Percentiles rank a stretch among this genome's conserved stretches.
Evolutionary conservation across 2,113 vertebrate species (phyloP).

Genomic region (Chauna torquata): DNA sequence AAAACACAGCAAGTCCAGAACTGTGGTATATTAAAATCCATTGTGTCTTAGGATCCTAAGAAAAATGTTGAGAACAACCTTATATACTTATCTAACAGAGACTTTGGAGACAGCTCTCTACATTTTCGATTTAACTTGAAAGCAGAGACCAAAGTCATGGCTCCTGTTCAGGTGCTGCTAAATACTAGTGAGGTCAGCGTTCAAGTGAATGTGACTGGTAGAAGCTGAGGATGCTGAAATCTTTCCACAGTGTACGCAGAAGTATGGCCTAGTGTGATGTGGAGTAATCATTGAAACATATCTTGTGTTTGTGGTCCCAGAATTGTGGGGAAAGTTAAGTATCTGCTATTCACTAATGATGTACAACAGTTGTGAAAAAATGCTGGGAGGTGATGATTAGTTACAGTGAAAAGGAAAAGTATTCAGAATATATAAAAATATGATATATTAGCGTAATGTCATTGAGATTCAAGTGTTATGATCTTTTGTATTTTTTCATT

Average conservation of each 20-base stretch:
- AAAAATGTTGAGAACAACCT: not conserved
- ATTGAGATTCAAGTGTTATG: not conserved
- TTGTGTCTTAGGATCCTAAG: not conserved
- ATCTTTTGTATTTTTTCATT: not conserved
- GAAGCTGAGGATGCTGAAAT: not conserved
- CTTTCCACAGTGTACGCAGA: fast-evolving
- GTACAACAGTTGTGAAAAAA: not conserved
- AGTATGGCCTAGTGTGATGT: not conserved
- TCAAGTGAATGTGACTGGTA: not conserved
- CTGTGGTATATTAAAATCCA: not conserved
- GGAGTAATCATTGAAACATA: not conserved
- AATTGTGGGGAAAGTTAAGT: not conserved
- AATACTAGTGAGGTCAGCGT: not conserved
- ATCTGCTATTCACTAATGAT: not conserved
- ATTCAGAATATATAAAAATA: not conserved
- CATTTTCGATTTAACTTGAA: not conserved
- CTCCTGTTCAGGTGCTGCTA: not conserved
- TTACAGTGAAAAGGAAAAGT: not conserved
- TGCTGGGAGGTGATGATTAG: not conserved
- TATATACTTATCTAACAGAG: not conserved
- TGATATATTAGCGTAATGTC: conserved; percentile 1
- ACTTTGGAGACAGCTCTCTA: not conserved
- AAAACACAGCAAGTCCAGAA: not conserved
- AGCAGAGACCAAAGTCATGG: not conserved
- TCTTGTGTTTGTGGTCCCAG: not conserved